Evolutionary conservation across 1,140 invertebrate species (phyloP), one percentile per base, ranked within the genome.

Genomic region (Oreohelix idahoensis): DNA sequence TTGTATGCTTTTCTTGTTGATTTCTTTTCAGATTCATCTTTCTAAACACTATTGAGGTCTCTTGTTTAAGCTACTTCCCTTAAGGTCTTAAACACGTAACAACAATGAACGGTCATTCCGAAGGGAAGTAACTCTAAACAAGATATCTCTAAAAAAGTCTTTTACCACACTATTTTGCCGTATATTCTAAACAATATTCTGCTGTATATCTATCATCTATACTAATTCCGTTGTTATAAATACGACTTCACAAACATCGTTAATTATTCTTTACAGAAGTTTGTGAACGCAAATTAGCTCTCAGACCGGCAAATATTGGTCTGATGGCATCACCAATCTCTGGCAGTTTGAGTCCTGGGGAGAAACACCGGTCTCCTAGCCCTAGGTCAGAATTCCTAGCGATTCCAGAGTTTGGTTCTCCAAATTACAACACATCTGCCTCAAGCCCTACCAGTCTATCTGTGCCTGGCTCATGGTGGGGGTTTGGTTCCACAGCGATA

Each of bases 371-470:
- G 32, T 83, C 81, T 32, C 78, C 79, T 1, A 84, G 85, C 71
- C 78, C 85, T 0, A 39, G 83, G 80, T 79, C 83, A 0, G 83
- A 84, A n/a, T 80, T 83, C n/a, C 63, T 84, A 4, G 69, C 80
- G 23, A 85, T 85, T 23, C 84, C 84, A 4, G 86, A 87, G 63
- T 73, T 49, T 69, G 69, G 82, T 10, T 58, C 79, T 38, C 83
- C 73, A 70, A 74, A 74, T 51, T 63, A 51, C 79, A 51, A 76
- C 69, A 81, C 75, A 29, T 58, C 53, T 26, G 73, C 83, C 32
- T 82, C 83, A 20, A 86, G 85, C 29, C 85, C 85, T 0, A 84
- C 83, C 42, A 86, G 85, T 53, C 66, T 86, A 23, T 83, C 83
- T 10, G 85, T 86, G 26, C 85, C 85, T 26, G 73, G 75, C 2